Percentiles rank a stretch among this genome's conserved stretches.
Conservation (phyloP, 2,797 vertebrate species). For the Pseudomugil tenellus region DNA sequence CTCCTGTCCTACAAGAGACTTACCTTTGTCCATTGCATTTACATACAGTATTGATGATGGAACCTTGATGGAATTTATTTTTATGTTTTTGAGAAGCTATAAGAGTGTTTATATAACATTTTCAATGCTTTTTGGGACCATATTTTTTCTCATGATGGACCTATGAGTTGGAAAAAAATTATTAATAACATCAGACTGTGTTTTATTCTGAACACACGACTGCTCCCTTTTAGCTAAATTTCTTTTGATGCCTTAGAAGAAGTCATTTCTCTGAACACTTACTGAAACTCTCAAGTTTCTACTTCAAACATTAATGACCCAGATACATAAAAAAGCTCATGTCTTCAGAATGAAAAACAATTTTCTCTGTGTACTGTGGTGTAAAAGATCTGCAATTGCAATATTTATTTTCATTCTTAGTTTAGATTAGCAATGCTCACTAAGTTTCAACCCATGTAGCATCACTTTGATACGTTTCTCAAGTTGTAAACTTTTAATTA, state of each 20-base stretch:
- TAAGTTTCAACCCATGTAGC: not conserved
- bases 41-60: not conserved
- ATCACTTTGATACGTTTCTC: not conserved
- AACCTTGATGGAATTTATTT: slow-evolving; percentile 12
- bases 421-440: not conserved
- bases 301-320: not conserved
- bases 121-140: not conserved
- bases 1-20: not conserved
- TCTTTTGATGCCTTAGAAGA: not conserved
- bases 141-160: not conserved
- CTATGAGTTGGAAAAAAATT: not conserved
- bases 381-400: not conserved
- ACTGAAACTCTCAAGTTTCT: not conserved
- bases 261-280: not conserved
- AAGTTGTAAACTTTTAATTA: not conserved
- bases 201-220: not conserved
- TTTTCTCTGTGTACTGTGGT: not conserved
- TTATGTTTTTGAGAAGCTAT: not conserved
- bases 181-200: not conserved
- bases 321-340: not conserved
- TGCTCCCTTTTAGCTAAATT: not conserved
- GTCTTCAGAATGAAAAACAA: not conserved
- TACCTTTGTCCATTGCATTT: not conserved
- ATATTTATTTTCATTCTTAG: not conserved
- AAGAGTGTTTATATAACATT: not conserved